Evolutionary conservation across 1,140 invertebrate species (phyloP).

Genomic region (Lepidostoma basale): DNA sequence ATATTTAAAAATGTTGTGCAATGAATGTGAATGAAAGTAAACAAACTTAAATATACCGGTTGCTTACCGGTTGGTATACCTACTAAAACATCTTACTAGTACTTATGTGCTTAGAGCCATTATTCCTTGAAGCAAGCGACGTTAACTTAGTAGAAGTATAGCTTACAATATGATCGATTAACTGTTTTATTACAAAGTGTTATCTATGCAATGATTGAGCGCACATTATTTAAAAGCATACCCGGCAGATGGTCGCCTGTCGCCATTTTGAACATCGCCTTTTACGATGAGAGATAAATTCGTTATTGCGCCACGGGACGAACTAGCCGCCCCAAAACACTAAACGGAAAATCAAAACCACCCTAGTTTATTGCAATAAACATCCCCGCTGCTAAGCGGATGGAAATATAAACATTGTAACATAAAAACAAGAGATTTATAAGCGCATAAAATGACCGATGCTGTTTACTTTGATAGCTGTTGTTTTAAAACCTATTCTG

Average conservation of each 20-base stretch:
- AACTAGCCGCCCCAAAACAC: slow-evolving; percentile 5
- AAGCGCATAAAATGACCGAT: slow-evolving; percentile 14
- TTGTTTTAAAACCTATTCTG: no score
- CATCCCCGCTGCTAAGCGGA: slow-evolving; percentile 2
- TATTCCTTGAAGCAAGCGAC: no score
- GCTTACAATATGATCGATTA: no score
- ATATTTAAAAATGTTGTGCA: no score
- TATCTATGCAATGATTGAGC: not conserved
- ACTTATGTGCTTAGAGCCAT: no score
- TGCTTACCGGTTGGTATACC: no score
- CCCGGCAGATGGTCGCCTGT: not conserved
- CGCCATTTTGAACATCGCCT: slow-evolving; percentile 10
- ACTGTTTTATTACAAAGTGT: not conserved
- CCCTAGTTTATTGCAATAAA: not conserved
- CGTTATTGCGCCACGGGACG: slow-evolving; percentile 2
- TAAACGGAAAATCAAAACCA: slow-evolving; percentile 12
- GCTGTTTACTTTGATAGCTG: slow-evolving; percentile 2
- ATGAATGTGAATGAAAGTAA: no score
- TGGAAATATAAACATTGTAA: slow-evolving; percentile 22
- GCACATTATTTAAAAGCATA: not conserved
- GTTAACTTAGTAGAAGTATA: no score
- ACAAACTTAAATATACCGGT: no score
- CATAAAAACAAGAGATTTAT: slow-evolving; percentile 11
- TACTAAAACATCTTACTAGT: no score
- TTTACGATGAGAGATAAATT: slow-evolving; percentile 23